phyloP scores from a whole-genome alignment of 37 sponge, comb jelly and placozoan species.

The Hexactinellida sp. region DNA sequence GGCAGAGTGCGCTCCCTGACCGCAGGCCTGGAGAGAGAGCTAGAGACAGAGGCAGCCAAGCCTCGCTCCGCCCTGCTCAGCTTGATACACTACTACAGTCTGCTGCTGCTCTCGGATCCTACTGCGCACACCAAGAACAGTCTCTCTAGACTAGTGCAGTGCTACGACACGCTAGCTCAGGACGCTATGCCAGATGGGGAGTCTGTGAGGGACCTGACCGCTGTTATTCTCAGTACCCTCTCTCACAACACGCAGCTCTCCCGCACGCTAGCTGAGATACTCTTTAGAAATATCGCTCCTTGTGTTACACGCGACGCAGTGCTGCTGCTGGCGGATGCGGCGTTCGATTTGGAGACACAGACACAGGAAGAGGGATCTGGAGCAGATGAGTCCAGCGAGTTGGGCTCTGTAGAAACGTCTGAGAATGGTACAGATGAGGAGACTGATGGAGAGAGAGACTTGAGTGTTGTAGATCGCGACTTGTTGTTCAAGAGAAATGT shows the following conservation, averaged over 20 bases:
- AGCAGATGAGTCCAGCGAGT: neutral
- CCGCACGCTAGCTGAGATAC: neutral
- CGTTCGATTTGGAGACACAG: neutral
- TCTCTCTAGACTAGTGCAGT: neutral
- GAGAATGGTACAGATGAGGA: neutral
- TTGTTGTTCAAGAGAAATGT: neutral
- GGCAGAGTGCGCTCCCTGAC: neutral
- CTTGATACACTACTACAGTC: neutral
- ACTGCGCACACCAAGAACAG: neutral
- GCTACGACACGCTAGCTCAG: neutral
- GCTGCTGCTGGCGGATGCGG: neutral
- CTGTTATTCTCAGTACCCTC: neutral
- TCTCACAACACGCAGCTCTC: slow-evolving; percentile 6
- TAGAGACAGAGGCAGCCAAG: neutral
- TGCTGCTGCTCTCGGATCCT: neutral
- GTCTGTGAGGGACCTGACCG: neutral
- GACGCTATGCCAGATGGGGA: neutral
- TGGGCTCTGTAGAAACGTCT: neutral
- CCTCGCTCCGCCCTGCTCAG: neutral
- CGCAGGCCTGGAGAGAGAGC: neutral
- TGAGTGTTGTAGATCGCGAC: neutral
- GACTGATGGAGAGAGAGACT: neutral
- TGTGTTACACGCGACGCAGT: neutral
- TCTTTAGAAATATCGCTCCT: neutral
- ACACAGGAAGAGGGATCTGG: neutral